Base-by-base conservation (phyloP, 2,888 invertebrate species). In the Patella pellucida region DNA sequence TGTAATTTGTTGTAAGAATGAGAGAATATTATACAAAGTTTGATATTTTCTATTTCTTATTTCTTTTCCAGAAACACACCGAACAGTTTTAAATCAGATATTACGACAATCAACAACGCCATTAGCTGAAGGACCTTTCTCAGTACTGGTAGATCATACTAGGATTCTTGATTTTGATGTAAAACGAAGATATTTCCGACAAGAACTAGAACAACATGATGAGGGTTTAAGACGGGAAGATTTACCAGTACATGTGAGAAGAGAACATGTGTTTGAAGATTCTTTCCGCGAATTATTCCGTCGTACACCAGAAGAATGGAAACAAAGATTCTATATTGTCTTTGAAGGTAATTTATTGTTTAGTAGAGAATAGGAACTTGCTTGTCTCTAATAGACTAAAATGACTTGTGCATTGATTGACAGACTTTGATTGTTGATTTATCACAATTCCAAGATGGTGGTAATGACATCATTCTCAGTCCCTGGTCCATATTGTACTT, bases 91-190 rank as follows among this genome's bases (percentile, higher is more conserved):
- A 69, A 97, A 97, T 91, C 96, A 97, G 92, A 96, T 97, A 80
- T 91, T 97, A 74, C 93, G 96, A 3, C 96, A 96, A 86, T 88
- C 88, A 75, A 91, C 88, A 1, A 94, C 94, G 9, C 95, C 95
- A 86, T 92, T 96, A 68, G 94, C 95, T 0, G 96, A 96, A 85
- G 96, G 96, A 0, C 96, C 96, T 9, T 97, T 97, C 90, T 94
- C 95, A 3, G 95, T 96, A 0, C 92, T 97, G 9, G 96, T 96
- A 2, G 95, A 96, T 91, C 96, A 96, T 87, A 96, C 96, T 0
- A 93, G 96, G 80, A 95, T 97, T 71, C 92, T 97, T 27, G 96
- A 97, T 91, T 97, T 97, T 90, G 96, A 97, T 90, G 96, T 97
- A 0, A 97, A 97, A 90, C 92, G 96, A 68, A 93, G 95, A 74